Conservation (phyloP, 2,888 invertebrate genomes). For the Ormyrus labotus region DNA sequence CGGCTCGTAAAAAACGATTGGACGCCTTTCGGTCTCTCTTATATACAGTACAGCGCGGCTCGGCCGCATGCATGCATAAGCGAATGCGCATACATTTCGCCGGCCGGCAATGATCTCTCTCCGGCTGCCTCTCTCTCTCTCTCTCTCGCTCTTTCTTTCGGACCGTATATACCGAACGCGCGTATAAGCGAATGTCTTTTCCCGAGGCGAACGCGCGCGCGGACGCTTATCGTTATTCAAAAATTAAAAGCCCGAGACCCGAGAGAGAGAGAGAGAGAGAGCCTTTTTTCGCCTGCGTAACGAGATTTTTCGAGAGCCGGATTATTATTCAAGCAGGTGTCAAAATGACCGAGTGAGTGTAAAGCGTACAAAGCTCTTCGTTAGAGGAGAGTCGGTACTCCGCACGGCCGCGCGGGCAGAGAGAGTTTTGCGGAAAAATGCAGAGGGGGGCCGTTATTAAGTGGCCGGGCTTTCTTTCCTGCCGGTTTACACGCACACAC, state of each 20-base stretch:
- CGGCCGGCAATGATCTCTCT: conserved; percentile 30
- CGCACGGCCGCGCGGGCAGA: too few species aligned
- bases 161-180: neutral
- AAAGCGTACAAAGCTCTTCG: too few species aligned
- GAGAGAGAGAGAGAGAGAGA: too few species aligned
- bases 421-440: too few species aligned
- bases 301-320: too few species aligned
- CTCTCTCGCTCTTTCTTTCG: neutral
- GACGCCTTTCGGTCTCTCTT: conserved; percentile 35
- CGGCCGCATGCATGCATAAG: conserved; percentile 44
- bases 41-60: neutral
- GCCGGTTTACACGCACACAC: too few species aligned
- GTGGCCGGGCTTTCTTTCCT: too few species aligned
- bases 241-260: conserved; percentile 12
- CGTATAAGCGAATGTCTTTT: conserved; percentile 20
- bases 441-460: too few species aligned
- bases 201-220: neutral
- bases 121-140: neutral
- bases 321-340: neutral
- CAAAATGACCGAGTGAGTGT: too few species aligned
- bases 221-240: conserved; percentile 38
- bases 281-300: too few species aligned
- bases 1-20: conserved; percentile 52
- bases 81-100: conserved; percentile 49
- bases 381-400: too few species aligned